Percentiles rank a stretch among this genome's conserved stretches.
phyloP scores from a whole-genome alignment of 2,888 invertebrate genomes.

The Drosophila phalerata region DNA sequence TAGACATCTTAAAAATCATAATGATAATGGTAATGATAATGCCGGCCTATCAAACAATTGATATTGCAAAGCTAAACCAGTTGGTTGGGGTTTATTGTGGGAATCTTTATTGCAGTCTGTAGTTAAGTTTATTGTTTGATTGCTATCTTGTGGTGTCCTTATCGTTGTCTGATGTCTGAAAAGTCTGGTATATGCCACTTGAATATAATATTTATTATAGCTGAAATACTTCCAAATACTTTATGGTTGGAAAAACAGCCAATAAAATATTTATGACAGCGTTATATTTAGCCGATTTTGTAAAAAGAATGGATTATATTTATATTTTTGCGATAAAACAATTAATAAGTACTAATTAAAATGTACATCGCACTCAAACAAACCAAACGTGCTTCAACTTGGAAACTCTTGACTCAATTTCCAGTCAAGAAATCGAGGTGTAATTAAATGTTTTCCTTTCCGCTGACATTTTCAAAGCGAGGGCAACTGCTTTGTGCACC shows the following conservation, averaged over 20 bases:
- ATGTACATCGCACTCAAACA: neutral
- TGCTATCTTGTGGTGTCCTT: slow-evolving; percentile 15
- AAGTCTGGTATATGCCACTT: neutral
- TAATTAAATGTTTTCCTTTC: slow-evolving; percentile 27
- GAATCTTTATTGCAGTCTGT: slow-evolving; percentile 1
- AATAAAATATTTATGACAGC: neutral
- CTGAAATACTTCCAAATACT: slow-evolving; percentile 3
- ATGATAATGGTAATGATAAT: slow-evolving; percentile 8
- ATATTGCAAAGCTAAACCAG: slow-evolving; percentile 2
- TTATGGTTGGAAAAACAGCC: neutral
- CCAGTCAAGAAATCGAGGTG: slow-evolving; percentile 1
- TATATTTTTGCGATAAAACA: too few species aligned
- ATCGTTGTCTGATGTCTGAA: slow-evolving; percentile 24
- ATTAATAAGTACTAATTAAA: slow-evolving; percentile 18
- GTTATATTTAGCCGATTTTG: neutral
- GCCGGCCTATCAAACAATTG: slow-evolving; percentile 5
- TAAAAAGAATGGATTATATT: too few species aligned
- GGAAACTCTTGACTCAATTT: slow-evolving; percentile 20
- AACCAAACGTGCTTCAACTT: slow-evolving; percentile 17
- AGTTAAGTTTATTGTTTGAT: slow-evolving; percentile 4
- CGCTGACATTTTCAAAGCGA: slow-evolving; percentile 46
- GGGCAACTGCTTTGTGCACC: slow-evolving; percentile 50
- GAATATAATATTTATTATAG: slow-evolving; percentile 5
- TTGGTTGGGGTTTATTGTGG: slow-evolving; percentile 13
- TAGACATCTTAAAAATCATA: slow-evolving; percentile 7